Evolutionary conservation across 2,113 vertebrate genomes (phyloP).

Genomic region (Halichoerus grypus): DNA sequence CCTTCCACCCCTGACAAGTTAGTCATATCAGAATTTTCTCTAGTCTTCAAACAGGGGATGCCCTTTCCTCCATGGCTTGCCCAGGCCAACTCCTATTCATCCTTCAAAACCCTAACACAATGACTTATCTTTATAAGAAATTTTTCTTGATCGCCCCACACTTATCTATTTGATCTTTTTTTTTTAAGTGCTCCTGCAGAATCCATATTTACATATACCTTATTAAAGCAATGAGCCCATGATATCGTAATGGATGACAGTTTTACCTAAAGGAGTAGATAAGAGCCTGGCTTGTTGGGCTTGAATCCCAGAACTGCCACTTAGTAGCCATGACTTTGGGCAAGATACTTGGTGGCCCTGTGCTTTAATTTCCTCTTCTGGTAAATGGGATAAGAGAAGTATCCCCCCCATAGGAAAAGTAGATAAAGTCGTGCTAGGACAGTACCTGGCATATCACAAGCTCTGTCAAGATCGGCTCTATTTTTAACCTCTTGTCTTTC

Average conservation of each 20-base stretch:
- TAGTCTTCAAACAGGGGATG: background rate
- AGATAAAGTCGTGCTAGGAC: no score
- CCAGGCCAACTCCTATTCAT: background rate
- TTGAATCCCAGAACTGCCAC: background rate
- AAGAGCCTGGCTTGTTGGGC: no score
- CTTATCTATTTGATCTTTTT: background rate
- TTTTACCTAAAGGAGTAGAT: background rate
- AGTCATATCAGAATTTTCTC: background rate
- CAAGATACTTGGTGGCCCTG: background rate
- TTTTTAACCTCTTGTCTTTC: background rate
- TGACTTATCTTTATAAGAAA: background rate
- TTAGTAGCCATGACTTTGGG: background rate
- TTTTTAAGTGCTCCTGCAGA: background rate
- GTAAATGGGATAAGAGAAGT: no score
- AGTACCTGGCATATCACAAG: fast-evolving
- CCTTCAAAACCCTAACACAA: background rate
- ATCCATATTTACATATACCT: background rate
- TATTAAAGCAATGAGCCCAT: fast-evolving
- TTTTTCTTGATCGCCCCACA: background rate
- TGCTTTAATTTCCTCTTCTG: background rate
- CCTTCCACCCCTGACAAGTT: background rate
- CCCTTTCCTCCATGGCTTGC: background rate
- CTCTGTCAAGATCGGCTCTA: background rate
- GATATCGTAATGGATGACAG: background rate
- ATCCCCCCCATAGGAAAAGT: fast-evolving